Percentiles rank a stretch among this genome's conserved stretches.
Evolutionary conservation across 1,140 invertebrate genomes (phyloP).

Genomic region (Trichonephila clavata): DNA sequence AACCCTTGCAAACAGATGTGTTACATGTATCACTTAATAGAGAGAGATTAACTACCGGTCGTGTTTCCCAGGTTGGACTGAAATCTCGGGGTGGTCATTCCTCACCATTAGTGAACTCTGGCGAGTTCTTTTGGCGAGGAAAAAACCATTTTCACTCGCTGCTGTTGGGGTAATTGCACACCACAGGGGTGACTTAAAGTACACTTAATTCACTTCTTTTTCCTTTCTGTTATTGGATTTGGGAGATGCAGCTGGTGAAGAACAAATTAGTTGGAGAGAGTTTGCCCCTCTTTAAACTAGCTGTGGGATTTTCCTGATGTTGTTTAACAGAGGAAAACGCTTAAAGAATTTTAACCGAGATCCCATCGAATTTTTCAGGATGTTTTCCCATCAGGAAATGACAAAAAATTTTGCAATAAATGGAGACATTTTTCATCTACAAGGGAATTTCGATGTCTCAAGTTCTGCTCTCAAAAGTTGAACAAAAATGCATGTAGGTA

Average conservation of each 20-base stretch:
- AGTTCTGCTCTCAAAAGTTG: too few relatives aligned
- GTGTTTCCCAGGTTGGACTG: neutral
- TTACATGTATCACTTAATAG: neutral
- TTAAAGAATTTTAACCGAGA: neutral
- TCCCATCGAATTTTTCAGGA: neutral
- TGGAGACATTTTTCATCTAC: too few relatives aligned
- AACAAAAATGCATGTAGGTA: too few relatives aligned
- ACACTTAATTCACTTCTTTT: neutral
- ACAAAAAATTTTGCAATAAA: too few relatives aligned
- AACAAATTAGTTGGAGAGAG: neutral
- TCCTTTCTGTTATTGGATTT: neutral
- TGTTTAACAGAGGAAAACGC: neutral
- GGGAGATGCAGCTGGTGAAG: neutral
- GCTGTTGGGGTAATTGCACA: neutral
- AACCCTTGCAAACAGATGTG: neutral
- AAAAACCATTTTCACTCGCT: neutral
- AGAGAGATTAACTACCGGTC: neutral
- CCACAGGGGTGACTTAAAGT: neutral
- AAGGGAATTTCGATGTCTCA: too few relatives aligned
- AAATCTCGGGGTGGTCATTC: conserved; percentile 7
- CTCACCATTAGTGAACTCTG: neutral
- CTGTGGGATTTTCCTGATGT: neutral
- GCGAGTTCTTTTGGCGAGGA: neutral
- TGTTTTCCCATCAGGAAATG: neutral
- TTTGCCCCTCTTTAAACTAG: neutral